Conservation (phyloP, 2,888 invertebrate genomes). For the Therioaphis trifolii region DNA sequence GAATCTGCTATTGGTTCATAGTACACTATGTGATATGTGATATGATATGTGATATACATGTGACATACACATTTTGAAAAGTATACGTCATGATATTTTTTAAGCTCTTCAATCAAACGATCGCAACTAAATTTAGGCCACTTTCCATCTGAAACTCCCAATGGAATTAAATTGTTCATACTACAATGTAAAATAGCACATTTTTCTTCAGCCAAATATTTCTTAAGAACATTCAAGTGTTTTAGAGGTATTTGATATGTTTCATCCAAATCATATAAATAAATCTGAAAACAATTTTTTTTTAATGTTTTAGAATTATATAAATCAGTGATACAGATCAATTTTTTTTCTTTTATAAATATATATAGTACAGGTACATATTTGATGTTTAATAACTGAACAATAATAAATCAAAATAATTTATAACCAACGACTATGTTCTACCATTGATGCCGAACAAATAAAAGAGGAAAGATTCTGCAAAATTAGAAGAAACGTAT, state of each 20-base stretch:
- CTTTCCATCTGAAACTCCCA: constrained; percentile 22
- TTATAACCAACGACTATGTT: background rate
- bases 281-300: constrained; percentile 71
- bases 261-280: constrained; percentile 41
- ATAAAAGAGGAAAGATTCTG: too few relatives aligned
- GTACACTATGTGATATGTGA: too few relatives aligned
- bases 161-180: constrained; percentile 28
- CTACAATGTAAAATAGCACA: constrained; percentile 28
- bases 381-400: too few relatives aligned
- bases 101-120: constrained; percentile 45
- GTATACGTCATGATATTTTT: constrained; percentile 62
- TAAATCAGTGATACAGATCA: too few relatives aligned
- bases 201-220: constrained; percentile 32
- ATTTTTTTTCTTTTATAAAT: too few relatives aligned
- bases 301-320: constrained; percentile 73
- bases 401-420: background rate
- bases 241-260: background rate
- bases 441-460: too few relatives aligned
- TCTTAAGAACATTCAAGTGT: constrained; percentile 31
- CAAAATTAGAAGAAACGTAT: too few relatives aligned
- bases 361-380: too few relatives aligned
- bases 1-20: too few relatives aligned
- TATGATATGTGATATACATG: too few relatives aligned
- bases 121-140: constrained; percentile 57
- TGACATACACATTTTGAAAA: constrained; percentile 32